Evolutionary conservation across 2,888 invertebrate genomes (phyloP).

Genomic region (Spialia ferax): DNA sequence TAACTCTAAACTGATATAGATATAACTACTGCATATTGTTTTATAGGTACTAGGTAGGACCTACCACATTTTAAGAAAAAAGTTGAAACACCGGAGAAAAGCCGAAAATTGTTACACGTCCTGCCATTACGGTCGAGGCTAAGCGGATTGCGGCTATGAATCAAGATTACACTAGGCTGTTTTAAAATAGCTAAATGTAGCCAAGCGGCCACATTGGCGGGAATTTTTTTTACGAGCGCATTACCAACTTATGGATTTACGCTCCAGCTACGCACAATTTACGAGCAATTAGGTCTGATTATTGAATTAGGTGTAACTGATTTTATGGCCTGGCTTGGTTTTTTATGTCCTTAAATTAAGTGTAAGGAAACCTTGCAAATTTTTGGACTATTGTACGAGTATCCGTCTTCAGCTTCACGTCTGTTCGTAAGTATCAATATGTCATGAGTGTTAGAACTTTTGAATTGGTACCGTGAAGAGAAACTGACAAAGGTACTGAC

Average conservation of each 20-base stretch:
- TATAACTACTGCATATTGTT: too few species aligned
- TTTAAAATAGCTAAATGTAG: conserved; percentile 41
- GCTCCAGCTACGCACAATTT: conserved; percentile 18
- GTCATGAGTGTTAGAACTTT: neutral
- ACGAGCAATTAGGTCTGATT: conserved; percentile 16
- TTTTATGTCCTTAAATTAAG: neutral
- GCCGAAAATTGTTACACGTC: conserved; percentile 40
- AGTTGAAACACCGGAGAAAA: conserved; percentile 27
- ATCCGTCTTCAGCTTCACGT: neutral
- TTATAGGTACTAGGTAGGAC: neutral
- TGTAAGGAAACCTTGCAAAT: neutral
- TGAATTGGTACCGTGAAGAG: neutral
- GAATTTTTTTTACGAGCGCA: conserved; percentile 32
- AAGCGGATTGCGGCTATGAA: conserved; percentile 40
- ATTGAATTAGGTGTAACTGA: conserved; percentile 16
- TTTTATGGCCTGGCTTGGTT: neutral
- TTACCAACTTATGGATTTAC: conserved; percentile 38
- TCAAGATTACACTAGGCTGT: conserved; percentile 39
- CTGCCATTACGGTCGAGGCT: conserved; percentile 40
- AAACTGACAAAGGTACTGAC: neutral
- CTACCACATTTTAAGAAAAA: conserved; percentile 16
- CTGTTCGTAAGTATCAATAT: neutral
- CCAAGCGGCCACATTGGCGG: conserved; percentile 28
- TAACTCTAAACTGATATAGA: too few species aligned
- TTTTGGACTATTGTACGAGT: neutral